Conservation (phyloP, 2,888 invertebrate species). For the Ctena decussata region DNA sequence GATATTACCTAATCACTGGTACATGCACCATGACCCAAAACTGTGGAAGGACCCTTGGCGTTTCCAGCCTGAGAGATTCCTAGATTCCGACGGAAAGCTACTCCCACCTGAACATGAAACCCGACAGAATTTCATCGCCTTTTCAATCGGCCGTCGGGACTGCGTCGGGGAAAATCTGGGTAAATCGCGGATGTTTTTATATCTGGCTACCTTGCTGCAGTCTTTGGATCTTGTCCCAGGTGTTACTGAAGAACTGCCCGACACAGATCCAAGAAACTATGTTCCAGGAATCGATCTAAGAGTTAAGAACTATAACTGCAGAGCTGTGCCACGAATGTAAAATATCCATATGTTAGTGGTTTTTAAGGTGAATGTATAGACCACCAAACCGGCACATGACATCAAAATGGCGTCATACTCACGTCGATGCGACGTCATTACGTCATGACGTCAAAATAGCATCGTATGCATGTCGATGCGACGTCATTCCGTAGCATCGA, state of each 20-base stretch:
- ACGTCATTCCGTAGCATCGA: too few species aligned
- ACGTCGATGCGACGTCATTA: too few species aligned
- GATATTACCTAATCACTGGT: constrained; percentile 56
- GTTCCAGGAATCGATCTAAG: constrained; percentile 28
- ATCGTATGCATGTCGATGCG: too few species aligned
- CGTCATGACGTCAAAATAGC: too few species aligned
- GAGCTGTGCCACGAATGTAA: background rate
- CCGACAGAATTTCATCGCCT: constrained; percentile 66
- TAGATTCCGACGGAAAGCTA: constrained; percentile 53
- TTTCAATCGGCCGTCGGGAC: constrained; percentile 67
- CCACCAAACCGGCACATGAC: too few species aligned
- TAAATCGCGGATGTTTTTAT: constrained; percentile 70
- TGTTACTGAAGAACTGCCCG: background rate
- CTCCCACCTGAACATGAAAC: constrained; percentile 52
- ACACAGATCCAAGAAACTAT: constrained; percentile 27
- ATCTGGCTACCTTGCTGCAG: constrained; percentile 68
- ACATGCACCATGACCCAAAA: constrained; percentile 48
- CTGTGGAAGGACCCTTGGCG: constrained; percentile 63
- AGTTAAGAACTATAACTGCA: constrained; percentile 2
- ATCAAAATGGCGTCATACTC: too few species aligned
- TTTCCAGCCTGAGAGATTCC: constrained; percentile 64
- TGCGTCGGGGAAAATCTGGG: constrained; percentile 76
- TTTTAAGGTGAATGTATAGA: too few species aligned
- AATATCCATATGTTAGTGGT: too few species aligned
- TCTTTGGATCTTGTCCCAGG: constrained; percentile 38